Evolutionary conservation across 2,113 vertebrate species (phyloP).

Genomic region (Tragelaphus strepsiceros): DNA sequence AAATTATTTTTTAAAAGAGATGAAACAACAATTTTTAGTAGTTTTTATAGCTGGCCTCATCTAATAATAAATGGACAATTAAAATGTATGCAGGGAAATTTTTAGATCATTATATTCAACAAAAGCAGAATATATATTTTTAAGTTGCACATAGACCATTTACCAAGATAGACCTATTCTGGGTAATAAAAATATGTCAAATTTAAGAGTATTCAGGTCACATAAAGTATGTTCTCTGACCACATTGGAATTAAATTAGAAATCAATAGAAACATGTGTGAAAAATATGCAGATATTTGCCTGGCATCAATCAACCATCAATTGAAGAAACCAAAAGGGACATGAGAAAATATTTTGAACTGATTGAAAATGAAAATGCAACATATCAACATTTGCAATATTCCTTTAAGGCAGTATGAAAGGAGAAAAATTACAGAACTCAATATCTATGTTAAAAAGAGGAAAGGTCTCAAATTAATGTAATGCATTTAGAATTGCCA

Average conservation of each 20-base stretch:
- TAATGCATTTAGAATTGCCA: not conserved
- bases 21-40: not conserved
- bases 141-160: not conserved
- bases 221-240: not conserved
- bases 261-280: not conserved
- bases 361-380: not conserved
- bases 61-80: not conserved
- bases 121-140: not conserved
- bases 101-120: not conserved
- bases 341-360: not conserved
- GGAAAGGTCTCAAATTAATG: not conserved
- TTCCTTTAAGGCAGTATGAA: not conserved
- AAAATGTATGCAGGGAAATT: not conserved
- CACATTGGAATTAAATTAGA: not conserved
- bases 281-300: not conserved
- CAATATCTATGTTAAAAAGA: not conserved
- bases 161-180: not conserved
- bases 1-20: slow-evolving; percentile 16
- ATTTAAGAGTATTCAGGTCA: not conserved
- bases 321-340: not conserved
- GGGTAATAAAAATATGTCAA: not conserved
- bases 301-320: not conserved
- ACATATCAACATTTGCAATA: not conserved
- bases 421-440: not conserved
- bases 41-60: not conserved